These are phyloP conservation scores for Odontocerum albicorne DNA, from an alignment of 2,888 invertebrate species.

Conservation along the genomic window DNA sequence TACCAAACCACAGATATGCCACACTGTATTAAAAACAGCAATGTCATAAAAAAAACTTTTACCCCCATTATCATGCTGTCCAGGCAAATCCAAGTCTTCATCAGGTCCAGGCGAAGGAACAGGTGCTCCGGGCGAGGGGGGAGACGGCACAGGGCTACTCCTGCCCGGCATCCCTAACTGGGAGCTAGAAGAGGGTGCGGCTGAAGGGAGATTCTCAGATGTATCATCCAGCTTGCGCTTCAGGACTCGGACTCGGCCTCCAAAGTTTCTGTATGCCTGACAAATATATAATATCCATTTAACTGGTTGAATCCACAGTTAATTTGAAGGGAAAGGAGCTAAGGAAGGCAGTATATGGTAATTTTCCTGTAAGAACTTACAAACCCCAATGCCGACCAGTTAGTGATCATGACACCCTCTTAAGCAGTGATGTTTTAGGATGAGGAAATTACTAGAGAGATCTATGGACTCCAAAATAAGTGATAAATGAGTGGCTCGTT, in stretches of 20 bases:
- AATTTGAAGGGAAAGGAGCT: too few relatives aligned
- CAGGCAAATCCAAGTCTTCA: constrained; percentile 76
- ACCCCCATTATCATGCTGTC: constrained; percentile 43
- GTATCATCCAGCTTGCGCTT: constrained; percentile 86
- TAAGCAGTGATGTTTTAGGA: too few relatives aligned
- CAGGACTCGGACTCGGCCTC: constrained; percentile 80
- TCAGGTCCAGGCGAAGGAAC: constrained; percentile 82
- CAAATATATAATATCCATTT: not conserved
- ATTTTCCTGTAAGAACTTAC: too few relatives aligned
- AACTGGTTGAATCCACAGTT: not conserved
- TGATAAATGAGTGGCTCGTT: too few relatives aligned
- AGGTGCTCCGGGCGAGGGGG: constrained; percentile 56
- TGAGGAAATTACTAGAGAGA: too few relatives aligned
- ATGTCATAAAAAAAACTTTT: too few relatives aligned
- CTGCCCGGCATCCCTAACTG: not conserved
- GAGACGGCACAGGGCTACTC: constrained; percentile 60
- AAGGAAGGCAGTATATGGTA: too few relatives aligned
- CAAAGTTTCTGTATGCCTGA: constrained; percentile 94
- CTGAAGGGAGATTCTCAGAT: constrained; percentile 63
- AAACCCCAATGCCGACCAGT: too few relatives aligned
- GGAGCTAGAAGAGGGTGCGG: constrained; percentile 64
- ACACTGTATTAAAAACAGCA: too few relatives aligned
- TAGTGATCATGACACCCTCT: too few relatives aligned
- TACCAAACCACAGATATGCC: too few relatives aligned
- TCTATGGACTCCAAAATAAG: too few relatives aligned